Base-by-base conservation (phyloP, 2,113 vertebrate genomes). In the Echinops telfairi region DNA sequence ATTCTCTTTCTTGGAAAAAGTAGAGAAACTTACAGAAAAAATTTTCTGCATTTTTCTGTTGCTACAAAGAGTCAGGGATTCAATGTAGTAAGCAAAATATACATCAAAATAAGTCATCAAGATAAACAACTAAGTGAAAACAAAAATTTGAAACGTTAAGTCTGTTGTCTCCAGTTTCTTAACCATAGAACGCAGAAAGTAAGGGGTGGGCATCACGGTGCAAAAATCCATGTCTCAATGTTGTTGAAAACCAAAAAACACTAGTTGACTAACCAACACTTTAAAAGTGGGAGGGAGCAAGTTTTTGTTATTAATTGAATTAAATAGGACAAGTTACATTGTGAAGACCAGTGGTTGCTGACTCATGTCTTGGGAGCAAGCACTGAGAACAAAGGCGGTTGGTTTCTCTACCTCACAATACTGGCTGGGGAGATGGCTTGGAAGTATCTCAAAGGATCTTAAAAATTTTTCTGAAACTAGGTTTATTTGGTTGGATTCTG, bases 261-360 rank as follows among this genome's bases (percentile, higher is more conserved):
- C 79, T 73, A 87, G 66, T 88, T 81, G 57, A 79, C 73, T 43
- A 87, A 87, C 53, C 64, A 95, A 93, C 83, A 88, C 43, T 47
- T 47, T 47, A 47, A 47, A 47, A 47, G 43, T 47, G 33, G 53
- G 64, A 83, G 43, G 43, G 60, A 90, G 16, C 36, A 71, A 57
- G 57, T 75, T 83, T 93, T 83, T 86, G 27, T 75, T 58, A 22
- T 62, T 93, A 57, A 87, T 70, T 64, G 71, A 29, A 23, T 66
- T 79, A 15, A 31, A 33, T 16, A 20, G 25, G 40, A 73, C 83
- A 79, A 43, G 87, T 62, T 4, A 23, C 66, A 36, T 47, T 25
- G 38, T 31, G 70, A 79, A 79, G 91, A 77, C 53, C 78, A 73
- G 33, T 0, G 2, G 33, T 9, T 15, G 40, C 43, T 93, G 91